A percentile compares a stretch with the other conserved stretches of the same genome.
These are phyloP conservation scores for Loriculus beryllinus DNA, from an alignment of 2,797 vertebrate genomes.

Conservation along the genomic window DNA sequence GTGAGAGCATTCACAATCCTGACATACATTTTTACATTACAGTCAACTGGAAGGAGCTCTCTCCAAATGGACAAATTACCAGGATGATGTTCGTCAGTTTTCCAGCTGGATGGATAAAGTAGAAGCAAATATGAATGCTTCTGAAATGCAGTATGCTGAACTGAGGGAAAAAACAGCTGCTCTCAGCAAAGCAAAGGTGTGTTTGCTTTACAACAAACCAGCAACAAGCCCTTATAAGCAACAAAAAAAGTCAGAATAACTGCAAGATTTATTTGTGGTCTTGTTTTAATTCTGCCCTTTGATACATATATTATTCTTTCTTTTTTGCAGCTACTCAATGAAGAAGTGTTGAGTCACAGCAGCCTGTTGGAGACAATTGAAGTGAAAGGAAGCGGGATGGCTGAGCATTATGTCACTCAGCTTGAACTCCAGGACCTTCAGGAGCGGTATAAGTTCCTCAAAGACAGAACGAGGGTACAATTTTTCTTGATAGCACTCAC, in stretches of 20 bases:
- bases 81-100: constrained; percentile 94
- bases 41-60: constrained; percentile 94
- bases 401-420: constrained; percentile 87
- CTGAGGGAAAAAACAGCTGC: constrained; percentile 91
- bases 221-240: neutral
- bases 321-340: constrained; percentile 85
- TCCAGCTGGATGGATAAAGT: constrained; percentile 90
- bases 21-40: constrained; percentile 39
- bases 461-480: constrained; percentile 87
- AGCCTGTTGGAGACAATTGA: constrained; percentile 91
- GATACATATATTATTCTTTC: neutral
- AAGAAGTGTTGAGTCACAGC: constrained; percentile 91
- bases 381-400: constrained; percentile 88
- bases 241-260: neutral
- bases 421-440: constrained; percentile 91
- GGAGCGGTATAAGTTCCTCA: constrained; percentile 82
- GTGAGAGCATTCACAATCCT: neutral
- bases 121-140: constrained; percentile 84
- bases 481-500: neutral
- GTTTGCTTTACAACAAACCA: neutral
- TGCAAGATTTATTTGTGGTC: neutral
- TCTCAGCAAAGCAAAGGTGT: constrained; percentile 90
- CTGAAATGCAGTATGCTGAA: constrained; percentile 86
- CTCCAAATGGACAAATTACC: constrained; percentile 96
- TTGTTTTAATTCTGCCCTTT: neutral